Evolutionary conservation across 2,797 vertebrate genomes (phyloP).

Genomic region (Peromyscus nudipes): DNA sequence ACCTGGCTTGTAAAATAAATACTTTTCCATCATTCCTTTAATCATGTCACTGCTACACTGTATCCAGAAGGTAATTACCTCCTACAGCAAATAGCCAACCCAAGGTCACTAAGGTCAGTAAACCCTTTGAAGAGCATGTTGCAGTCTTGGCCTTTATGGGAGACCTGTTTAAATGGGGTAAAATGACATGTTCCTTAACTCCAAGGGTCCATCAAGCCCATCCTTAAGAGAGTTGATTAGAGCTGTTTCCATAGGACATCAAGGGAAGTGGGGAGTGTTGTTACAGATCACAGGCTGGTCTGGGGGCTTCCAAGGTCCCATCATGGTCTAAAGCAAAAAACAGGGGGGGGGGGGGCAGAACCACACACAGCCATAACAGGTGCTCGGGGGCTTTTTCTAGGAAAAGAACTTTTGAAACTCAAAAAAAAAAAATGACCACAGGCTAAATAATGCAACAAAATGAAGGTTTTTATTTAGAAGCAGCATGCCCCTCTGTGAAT

Average conservation of each 20-base stretch:
- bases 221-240: slow-evolving; percentile 37
- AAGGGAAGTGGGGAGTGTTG: neutral
- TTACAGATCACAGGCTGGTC: neutral
- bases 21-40: neutral
- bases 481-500: slow-evolving; percentile 71
- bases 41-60: neutral
- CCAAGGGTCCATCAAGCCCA: neutral
- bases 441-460: slow-evolving; percentile 80
- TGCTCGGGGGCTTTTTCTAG: slow-evolving; percentile 13
- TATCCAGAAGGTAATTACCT: slow-evolving; percentile 21
- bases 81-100: slow-evolving; percentile 14
- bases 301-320: neutral
- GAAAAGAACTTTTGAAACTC: slow-evolving; percentile 65
- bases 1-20: slow-evolving; percentile 26
- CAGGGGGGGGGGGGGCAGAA: neutral
- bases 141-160: slow-evolving; percentile 47
- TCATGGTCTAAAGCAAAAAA: neutral
- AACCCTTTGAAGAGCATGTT: slow-evolving; percentile 50
- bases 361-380: neutral
- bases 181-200: slow-evolving; percentile 64
- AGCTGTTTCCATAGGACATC: neutral
- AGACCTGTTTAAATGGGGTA: slow-evolving; percentile 57
- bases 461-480: slow-evolving; percentile 79
- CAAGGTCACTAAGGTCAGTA: slow-evolving; percentile 48
- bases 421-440: neutral